These are phyloP conservation scores for Aspidapion aeneum DNA, from an alignment of 2,888 invertebrate species.

Conservation along the genomic window DNA sequence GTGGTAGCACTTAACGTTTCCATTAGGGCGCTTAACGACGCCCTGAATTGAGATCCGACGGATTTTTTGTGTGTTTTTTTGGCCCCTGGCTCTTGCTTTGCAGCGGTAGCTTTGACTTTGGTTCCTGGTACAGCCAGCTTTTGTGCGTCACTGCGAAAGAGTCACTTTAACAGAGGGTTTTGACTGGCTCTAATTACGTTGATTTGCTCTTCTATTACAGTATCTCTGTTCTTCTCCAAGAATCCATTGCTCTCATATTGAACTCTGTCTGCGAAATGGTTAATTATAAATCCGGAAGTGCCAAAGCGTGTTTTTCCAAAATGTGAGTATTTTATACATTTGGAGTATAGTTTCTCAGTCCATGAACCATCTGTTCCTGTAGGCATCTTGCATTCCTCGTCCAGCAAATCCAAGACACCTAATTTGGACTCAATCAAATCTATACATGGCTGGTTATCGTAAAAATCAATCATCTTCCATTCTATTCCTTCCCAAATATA, in stretches of 20 bases:
- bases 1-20: conserved; percentile 90
- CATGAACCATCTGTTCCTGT: conserved; percentile 91
- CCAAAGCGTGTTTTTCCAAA: conserved; percentile 88
- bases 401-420: conserved; percentile 90
- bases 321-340: conserved; percentile 79
- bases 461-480: conserved; percentile 98
- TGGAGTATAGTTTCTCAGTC: conserved; percentile 84
- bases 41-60: conserved; percentile 89
- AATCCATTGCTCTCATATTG: conserved; percentile 91
- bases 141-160: conserved; percentile 47
- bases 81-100: conserved; percentile 43
- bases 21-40: conserved; percentile 91
- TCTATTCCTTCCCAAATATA: conserved; percentile 96
- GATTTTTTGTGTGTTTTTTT: conserved; percentile 52
- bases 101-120: conserved; percentile 47
- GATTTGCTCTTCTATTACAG: conserved; percentile 91
- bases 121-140: conserved; percentile 42
- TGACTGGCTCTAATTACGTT: conserved; percentile 60
- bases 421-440: conserved; percentile 94
- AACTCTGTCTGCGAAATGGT: conserved; percentile 96
- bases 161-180: conserved; percentile 51
- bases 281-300: conserved; percentile 78
- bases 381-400: conserved; percentile 98
- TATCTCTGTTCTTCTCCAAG: conserved; percentile 95
- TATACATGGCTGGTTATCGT: conserved; percentile 99